Evolutionary conservation across 2,888 invertebrate species (phyloP).

Genomic region (Cyaniris semiargus): DNA sequence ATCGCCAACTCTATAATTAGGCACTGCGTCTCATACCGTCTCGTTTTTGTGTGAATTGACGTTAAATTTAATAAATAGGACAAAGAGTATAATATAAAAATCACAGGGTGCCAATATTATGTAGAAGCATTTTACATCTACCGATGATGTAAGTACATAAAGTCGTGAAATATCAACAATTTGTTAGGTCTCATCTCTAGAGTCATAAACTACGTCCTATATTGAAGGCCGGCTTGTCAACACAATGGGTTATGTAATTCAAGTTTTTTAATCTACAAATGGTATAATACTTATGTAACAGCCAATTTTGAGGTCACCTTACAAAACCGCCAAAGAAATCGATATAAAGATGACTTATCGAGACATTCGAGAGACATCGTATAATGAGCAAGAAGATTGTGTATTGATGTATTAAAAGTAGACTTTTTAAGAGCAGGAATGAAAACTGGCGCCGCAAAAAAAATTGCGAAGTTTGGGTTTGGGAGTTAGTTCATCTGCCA

Average conservation of each 20-base stretch:
- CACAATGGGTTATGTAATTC: slow-evolving; percentile 17
- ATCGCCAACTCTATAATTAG: background rate
- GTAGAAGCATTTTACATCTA: background rate
- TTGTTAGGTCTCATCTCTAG: background rate
- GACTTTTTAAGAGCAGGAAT: background rate
- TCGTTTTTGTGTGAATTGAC: background rate
- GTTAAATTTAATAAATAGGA: background rate
- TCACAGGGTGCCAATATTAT: background rate
- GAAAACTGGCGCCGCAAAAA: background rate
- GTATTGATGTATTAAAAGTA: background rate
- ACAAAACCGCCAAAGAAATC: slow-evolving; percentile 7
- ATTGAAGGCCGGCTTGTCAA: slow-evolving; percentile 14
- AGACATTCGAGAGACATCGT: slow-evolving; percentile 5
- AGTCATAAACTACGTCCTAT: background rate
- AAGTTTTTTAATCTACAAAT: slow-evolving; percentile 22
- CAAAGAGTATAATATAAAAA: background rate
- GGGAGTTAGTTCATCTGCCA: background rate
- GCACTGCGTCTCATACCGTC: background rate
- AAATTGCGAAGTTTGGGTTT: background rate
- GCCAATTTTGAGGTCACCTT: slow-evolving; percentile 9
- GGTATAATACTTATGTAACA: slow-evolving; percentile 25
- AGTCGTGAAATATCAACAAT: background rate
- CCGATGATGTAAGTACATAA: slow-evolving; percentile 1
- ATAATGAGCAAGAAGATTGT: background rate
- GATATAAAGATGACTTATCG: slow-evolving; percentile 25